Evolutionary conservation across 1,140 invertebrate species (phyloP).

Genomic region (Drosophila grimshawi): DNA sequence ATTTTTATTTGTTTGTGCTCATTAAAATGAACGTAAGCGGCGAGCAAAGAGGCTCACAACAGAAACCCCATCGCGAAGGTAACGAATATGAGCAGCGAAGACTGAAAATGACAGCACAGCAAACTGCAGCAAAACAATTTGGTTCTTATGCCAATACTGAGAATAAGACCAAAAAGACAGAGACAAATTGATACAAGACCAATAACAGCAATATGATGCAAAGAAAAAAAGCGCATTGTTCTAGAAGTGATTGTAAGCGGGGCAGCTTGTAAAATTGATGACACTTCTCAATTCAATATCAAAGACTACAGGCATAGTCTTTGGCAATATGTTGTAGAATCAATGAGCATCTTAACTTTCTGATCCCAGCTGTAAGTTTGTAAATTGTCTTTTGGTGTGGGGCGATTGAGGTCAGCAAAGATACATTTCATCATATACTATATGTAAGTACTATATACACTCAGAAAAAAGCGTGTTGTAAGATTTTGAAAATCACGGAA

Average conservation of each 20-base stretch:
- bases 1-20: conserved; percentile 59
- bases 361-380: conserved; percentile 25
- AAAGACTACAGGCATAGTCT: too few species aligned
- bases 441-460: not conserved
- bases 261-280: not conserved
- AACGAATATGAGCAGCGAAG: conserved; percentile 28
- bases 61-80: conserved; percentile 31
- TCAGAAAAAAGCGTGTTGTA: too few species aligned
- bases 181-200: conserved; percentile 14
- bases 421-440: not conserved
- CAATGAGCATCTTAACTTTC: conserved; percentile 9
- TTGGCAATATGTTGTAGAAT: not conserved
- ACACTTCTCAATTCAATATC: too few species aligned
- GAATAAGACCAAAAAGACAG: conserved; percentile 14
- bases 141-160: conserved; percentile 9
- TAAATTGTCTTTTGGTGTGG: conserved; percentile 26
- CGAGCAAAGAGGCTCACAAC: conserved; percentile 16
- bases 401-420: conserved; percentile 14
- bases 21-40: conserved; percentile 64
- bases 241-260: not conserved
- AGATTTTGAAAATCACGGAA: too few species aligned
- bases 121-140: conserved; percentile 28
- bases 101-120: conserved; percentile 35
- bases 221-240: not conserved
- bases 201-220: conserved; percentile 6